Evolutionary conservation across 1,140 invertebrate genomes (phyloP), one percentile per base, ranked within the genome.

Genomic region (Drosophila varians): DNA sequence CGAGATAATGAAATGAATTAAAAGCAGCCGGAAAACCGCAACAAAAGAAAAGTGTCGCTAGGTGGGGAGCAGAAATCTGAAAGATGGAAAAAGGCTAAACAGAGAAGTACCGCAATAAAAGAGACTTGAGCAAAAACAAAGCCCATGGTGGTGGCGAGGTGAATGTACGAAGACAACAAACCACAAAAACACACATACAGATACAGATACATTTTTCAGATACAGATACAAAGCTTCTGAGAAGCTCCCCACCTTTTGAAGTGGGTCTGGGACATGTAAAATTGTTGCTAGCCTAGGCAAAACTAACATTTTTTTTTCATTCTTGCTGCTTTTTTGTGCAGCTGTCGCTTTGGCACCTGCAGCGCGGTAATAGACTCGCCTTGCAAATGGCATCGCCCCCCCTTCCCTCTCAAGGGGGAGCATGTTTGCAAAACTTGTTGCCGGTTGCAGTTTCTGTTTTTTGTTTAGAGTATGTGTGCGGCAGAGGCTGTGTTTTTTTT

Each of bases 1-100:
- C 2, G 26, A 9, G 28, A 73, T 45, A 65, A 73, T 48, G 64
- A 64, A 47, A 55, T 21, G 43, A 69, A 70, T 46, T 40, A 31
- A 60, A 71, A 65, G 18, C 49, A 76, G 76, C 49, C 76, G 72
- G 80, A 80, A 84, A 86, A 79, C 76, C 62, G 82, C 80, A 86
- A 84, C 40, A 64, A 66, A 71, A 72, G 36, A 77, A 80, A 74
- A 86, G 60, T 86, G 80, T 84, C 72, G 57, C 66, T 75, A 60
- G 53, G 47, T 38, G 72, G 23, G 25, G 52, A 45, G 38, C 26
- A 62, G 28, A 43, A 43, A 26, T 26, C 25, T 0, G 11, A 31
- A 31, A 31, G 43, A 48, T 23, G 58, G 26, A 45, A 3, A 58
- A 62, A 48, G 56, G 28, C 57, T 36, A 40, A 56, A 60, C 9